Percentiles rank a stretch among this genome's conserved stretches.
These are phyloP conservation scores for Drosophila sproati DNA, from an alignment of 1,140 invertebrate genomes.

Conservation along the genomic window DNA sequence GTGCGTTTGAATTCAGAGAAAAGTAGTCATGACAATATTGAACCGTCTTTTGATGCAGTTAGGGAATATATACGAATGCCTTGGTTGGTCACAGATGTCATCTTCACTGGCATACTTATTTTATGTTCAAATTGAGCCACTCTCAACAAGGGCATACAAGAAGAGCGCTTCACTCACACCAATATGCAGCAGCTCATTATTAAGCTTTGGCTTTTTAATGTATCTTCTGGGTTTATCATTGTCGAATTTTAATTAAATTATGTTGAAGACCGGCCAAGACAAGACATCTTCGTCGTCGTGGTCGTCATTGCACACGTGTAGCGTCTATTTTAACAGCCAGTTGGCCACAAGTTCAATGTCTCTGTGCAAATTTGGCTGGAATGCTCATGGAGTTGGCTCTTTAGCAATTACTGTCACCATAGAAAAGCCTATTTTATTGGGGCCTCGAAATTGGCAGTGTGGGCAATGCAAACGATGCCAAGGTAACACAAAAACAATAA, in stretches of 20 bases:
- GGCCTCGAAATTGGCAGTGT: slow-evolving; percentile 14
- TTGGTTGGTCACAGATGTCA: neutral
- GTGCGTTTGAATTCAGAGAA: no score
- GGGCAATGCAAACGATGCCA: slow-evolving; percentile 22
- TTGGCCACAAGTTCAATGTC: slow-evolving; percentile 49
- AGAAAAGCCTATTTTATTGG: slow-evolving; percentile 30
- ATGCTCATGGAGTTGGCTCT: neutral
- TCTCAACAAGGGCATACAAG: neutral
- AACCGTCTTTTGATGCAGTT: no score
- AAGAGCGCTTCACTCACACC: neutral
- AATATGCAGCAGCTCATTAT: slow-evolving; percentile 47
- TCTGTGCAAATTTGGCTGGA: slow-evolving; percentile 13
- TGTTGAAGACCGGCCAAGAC: slow-evolving; percentile 30
- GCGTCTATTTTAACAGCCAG: slow-evolving; percentile 26
- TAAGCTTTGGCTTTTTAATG: slow-evolving; percentile 66
- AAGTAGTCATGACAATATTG: no score
- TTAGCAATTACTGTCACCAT: slow-evolving; percentile 37
- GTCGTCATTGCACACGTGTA: slow-evolving; percentile 31
- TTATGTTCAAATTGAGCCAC: neutral
- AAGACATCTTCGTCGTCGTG: neutral
- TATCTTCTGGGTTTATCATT: slow-evolving; percentile 78
- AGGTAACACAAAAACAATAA: slow-evolving; percentile 18
- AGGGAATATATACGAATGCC: no score
- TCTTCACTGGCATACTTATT: neutral
- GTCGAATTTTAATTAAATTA: slow-evolving; percentile 80